Percentiles rank a stretch among this genome's conserved stretches.
These are phyloP conservation scores for Teleiodes luculella DNA, from an alignment of 2,888 invertebrate species.

Conservation along the genomic window DNA sequence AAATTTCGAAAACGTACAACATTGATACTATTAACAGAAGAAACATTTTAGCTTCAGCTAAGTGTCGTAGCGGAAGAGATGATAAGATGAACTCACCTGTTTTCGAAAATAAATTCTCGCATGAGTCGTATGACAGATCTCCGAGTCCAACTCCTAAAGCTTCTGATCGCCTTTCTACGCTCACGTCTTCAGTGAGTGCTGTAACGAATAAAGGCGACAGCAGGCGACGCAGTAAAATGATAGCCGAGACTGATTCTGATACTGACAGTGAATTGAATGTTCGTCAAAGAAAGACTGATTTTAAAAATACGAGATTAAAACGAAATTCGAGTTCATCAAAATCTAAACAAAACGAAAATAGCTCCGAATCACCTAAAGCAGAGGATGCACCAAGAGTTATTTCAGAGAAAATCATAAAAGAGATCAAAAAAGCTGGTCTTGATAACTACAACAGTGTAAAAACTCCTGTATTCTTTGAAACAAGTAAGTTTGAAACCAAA, in stretches of 20 bases:
- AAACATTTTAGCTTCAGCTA: slow-evolving; percentile 91
- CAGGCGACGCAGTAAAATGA: slow-evolving; percentile 69
- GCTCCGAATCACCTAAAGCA: slow-evolving; percentile 46
- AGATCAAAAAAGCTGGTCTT: slow-evolving; percentile 56
- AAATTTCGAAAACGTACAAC: slow-evolving; percentile 87
- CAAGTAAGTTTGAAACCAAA: slow-evolving; percentile 28
- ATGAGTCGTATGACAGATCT: slow-evolving; percentile 74
- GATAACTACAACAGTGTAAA: slow-evolving; percentile 44
- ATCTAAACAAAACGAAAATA: slow-evolving; percentile 54
- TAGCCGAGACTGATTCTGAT: slow-evolving; percentile 67
- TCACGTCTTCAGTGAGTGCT: slow-evolving; percentile 74
- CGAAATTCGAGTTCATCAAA: slow-evolving; percentile 63
- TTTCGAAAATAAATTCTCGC: slow-evolving; percentile 84
- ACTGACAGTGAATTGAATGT: slow-evolving; percentile 62
- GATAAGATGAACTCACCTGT: slow-evolving; percentile 84
- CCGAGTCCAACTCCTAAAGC: slow-evolving; percentile 69
- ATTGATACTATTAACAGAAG: slow-evolving; percentile 91
- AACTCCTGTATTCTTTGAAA: slow-evolving; percentile 31
- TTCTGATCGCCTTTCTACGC: slow-evolving; percentile 77
- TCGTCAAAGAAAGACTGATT: slow-evolving; percentile 67
- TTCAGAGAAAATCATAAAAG: slow-evolving; percentile 59
- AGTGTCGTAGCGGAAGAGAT: slow-evolving; percentile 89
- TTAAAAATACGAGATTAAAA: slow-evolving; percentile 67
- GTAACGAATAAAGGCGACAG: slow-evolving; percentile 72
- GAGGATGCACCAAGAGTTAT: slow-evolving; percentile 56